phyloP scores from a whole-genome alignment of 64 coral and sea anemone species.

The Stichodactyla mertensii region DNA sequence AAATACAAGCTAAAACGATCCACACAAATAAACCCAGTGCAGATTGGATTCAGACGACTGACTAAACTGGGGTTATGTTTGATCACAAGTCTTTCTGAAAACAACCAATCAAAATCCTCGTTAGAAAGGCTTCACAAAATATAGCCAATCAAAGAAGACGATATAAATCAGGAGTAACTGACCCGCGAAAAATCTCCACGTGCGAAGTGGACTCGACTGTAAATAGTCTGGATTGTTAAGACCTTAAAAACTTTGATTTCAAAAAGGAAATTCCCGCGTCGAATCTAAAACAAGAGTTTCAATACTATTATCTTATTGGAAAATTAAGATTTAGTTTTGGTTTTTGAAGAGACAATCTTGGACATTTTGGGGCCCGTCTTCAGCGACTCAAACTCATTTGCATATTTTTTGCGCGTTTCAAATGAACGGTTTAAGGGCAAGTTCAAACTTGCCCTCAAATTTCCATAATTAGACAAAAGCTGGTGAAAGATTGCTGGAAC shows the following conservation, averaged over 20 bases:
- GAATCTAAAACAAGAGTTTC: not conserved
- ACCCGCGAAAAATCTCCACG: constrained; percentile 21
- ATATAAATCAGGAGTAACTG: not conserved
- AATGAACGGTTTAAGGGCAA: not conserved
- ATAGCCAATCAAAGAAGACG: not conserved
- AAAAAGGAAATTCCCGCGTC: not conserved
- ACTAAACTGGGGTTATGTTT: not conserved
- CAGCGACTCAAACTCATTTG: not conserved
- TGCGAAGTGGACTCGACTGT: not conserved
- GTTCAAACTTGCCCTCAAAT: not conserved
- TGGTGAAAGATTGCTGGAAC: not conserved
- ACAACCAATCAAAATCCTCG: not conserved
- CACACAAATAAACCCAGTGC: not conserved
- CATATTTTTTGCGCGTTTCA: not conserved
- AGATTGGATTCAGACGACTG: not conserved
- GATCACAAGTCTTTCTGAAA: not conserved
- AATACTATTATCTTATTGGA: not conserved
- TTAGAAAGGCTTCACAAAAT: not conserved
- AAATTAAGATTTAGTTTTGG: not conserved
- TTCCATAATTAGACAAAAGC: not conserved
- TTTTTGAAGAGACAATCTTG: not conserved
- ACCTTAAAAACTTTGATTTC: not conserved
- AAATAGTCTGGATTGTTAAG: not conserved
- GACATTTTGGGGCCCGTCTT: not conserved
- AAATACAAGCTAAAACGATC: not conserved